Percentiles rank a stretch among this genome's conserved stretches.
Conservation (phyloP, 2,113 vertebrate genomes). For the Pholis gunnellus region DNA sequence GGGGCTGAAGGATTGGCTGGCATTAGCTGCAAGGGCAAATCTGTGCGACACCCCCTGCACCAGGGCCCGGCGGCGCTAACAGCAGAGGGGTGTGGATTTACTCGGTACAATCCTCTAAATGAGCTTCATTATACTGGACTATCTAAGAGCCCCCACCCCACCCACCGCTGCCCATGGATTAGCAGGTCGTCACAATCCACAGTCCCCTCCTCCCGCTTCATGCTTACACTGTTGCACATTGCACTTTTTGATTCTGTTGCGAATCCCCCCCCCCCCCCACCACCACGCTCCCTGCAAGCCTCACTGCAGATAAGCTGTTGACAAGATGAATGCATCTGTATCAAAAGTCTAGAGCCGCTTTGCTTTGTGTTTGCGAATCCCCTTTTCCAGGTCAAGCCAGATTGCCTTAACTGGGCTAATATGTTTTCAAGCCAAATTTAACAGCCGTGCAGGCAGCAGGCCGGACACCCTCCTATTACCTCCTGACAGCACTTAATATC, state of each 20-base stretch:
- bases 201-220: slow-evolving; percentile 59
- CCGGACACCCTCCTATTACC: slow-evolving; percentile 22
- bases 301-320: slow-evolving; percentile 78
- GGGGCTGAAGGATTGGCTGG: slow-evolving; percentile 70
- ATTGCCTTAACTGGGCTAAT: slow-evolving; percentile 78
- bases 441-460: slow-evolving; percentile 40
- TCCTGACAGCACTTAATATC: slow-evolving; percentile 23
- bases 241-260: slow-evolving; percentile 73
- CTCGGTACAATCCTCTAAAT: slow-evolving; percentile 78
- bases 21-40: slow-evolving; percentile 72
- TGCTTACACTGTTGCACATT: slow-evolving; percentile 67
- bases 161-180: slow-evolving; percentile 65
- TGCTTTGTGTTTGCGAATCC: slow-evolving; percentile 75
- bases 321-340: slow-evolving; percentile 81
- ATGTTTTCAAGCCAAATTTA: slow-evolving; percentile 77
- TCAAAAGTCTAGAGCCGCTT: slow-evolving; percentile 80
- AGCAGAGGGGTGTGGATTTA: slow-evolving; percentile 76
- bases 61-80: slow-evolving; percentile 42
- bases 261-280: background rate
- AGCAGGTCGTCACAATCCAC: slow-evolving; percentile 67
- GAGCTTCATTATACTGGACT: slow-evolving; percentile 79
- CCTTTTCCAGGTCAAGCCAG: slow-evolving; percentile 79
- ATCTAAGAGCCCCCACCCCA: slow-evolving; percentile 49
- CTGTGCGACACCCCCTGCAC: slow-evolving; percentile 48
- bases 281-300: slow-evolving; percentile 60